phyloP scores from a whole-genome alignment of 2,113 vertebrate genomes.

The Hyaena hyaena region DNA sequence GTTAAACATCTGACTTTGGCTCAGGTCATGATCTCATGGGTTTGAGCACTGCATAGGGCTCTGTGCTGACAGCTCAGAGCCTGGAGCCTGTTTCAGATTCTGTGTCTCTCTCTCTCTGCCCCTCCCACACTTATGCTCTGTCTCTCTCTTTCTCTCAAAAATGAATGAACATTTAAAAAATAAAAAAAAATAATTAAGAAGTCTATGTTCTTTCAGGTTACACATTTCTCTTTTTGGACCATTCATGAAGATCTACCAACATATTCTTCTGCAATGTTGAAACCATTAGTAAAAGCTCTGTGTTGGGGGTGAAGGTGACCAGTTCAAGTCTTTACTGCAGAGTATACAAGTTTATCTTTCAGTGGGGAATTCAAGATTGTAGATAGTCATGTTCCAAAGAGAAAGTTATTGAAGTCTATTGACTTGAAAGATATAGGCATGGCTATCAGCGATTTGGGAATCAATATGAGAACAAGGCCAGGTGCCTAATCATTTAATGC shows the following conservation, averaged over 20 bases:
- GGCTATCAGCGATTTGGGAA: neutral
- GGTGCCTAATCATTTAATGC: neutral
- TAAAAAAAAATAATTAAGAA: neutral
- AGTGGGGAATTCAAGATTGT: neutral
- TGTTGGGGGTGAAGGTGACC: neutral
- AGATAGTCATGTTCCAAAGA: neutral
- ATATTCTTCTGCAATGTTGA: neutral
- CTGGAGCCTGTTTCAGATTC: too few relatives aligned
- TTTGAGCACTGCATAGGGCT: too few relatives aligned
- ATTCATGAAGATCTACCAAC: neutral
- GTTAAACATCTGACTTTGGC: too few relatives aligned
- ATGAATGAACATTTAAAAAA: too few relatives aligned
- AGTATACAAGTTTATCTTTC: neutral
- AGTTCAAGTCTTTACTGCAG: neutral
- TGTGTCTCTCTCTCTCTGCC: too few relatives aligned
- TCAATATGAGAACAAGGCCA: neutral
- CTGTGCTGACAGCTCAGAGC: too few relatives aligned
- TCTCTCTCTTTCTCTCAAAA: too few relatives aligned
- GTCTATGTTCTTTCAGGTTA: neutral
- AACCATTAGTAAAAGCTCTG: neutral
- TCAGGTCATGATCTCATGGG: too few relatives aligned
- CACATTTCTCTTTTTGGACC: neutral
- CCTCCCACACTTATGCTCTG: too few relatives aligned
- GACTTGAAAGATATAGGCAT: neutral
- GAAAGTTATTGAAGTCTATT: neutral